Evolutionary conservation across 2,888 invertebrate species (phyloP), one percentile per base, ranked within the genome.

Genomic region (Ophion ellenae): DNA sequence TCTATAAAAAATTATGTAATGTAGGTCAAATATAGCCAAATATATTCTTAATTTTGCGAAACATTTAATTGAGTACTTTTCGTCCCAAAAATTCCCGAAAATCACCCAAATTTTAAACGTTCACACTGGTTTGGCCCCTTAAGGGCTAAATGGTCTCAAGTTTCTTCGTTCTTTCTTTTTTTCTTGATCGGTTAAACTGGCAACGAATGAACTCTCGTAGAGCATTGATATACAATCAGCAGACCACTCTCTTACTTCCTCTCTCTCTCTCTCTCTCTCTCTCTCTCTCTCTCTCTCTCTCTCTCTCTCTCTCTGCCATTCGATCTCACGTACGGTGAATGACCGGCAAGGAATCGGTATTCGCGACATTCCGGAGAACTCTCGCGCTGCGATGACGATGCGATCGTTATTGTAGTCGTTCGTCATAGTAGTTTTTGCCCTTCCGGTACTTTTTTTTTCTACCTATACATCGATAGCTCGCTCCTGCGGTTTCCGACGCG

Each of bases 291-390:
- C 47, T 1, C 47, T 53, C 77, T 71, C 76, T 67, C 24, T 32
- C 32, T 17, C 17, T 73, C 47, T 1, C 47, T 14, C 47, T 47
- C 47, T 11, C 47, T 47, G 47, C 2, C 47, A 47, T 47, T 47
- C 53, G 53, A 53, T 53, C 53, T 11, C 53, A 17, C 20, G 11
- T 61, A 67, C 86, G 88, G 88, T 89, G 89, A 90, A 90, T 88
- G 90, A 90, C 90, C 91, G 86, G 75, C 61, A 84, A 85, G 85
- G 89, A 89, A 90, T 90, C 89, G 90, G 88, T 87, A 91, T 91
- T 87, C 87, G 88, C 89, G 88, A 89, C 90, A 90, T 91, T 90
- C 90, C 89, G 76, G 40, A 77, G 87, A 89, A 90, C 90, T 57
- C 90, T 45, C 69, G 53, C 53, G 17, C 14, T 53, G 69, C 53